phyloP scores from a whole-genome alignment of 2,888 invertebrate genomes.

The Cabera pusaria region DNA sequence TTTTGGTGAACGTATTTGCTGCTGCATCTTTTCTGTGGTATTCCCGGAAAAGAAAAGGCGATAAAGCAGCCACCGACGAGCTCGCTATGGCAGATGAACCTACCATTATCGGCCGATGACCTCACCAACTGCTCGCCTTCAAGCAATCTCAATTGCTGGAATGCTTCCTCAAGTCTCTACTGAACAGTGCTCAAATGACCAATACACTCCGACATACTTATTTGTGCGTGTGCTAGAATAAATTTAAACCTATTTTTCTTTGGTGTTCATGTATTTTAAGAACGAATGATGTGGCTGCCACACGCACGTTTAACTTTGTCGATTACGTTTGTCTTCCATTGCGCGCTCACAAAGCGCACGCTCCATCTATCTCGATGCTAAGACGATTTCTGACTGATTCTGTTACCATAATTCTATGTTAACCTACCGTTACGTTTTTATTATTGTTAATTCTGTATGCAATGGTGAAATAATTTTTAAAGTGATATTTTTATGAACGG shows the following conservation, averaged over 20 bases:
- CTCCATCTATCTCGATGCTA: slow-evolving; percentile 33
- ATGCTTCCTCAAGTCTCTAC: slow-evolving; percentile 64
- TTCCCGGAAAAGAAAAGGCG: slow-evolving; percentile 93
- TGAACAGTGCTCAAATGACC: slow-evolving; percentile 81
- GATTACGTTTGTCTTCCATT: slow-evolving; percentile 59
- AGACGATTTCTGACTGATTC: slow-evolving; percentile 45
- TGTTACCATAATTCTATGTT: slow-evolving; percentile 35
- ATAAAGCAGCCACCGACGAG: slow-evolving; percentile 91
- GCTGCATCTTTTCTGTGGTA: slow-evolving; percentile 90
- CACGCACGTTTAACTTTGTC: slow-evolving; percentile 13
- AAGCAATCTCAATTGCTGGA: slow-evolving; percentile 46
- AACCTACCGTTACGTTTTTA: slow-evolving; percentile 43
- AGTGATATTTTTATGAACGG: slow-evolving; percentile 46
- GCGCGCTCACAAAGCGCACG: slow-evolving; percentile 42
- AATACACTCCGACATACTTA: slow-evolving; percentile 42
- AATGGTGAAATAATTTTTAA: slow-evolving; percentile 45
- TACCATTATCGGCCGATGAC: slow-evolving; percentile 89
- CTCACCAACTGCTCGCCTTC: slow-evolving; percentile 40
- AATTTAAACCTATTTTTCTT: slow-evolving; percentile 1
- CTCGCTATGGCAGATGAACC: slow-evolving; percentile 93
- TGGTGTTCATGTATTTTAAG: background rate
- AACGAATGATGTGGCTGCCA: slow-evolving; percentile 1
- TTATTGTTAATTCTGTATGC: slow-evolving; percentile 52
- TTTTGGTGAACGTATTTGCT: slow-evolving; percentile 86
- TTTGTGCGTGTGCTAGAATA: slow-evolving; percentile 14